Evolutionary conservation across 2,797 vertebrate genomes (phyloP).

Genomic region (Lateolabrax maculatus): DNA sequence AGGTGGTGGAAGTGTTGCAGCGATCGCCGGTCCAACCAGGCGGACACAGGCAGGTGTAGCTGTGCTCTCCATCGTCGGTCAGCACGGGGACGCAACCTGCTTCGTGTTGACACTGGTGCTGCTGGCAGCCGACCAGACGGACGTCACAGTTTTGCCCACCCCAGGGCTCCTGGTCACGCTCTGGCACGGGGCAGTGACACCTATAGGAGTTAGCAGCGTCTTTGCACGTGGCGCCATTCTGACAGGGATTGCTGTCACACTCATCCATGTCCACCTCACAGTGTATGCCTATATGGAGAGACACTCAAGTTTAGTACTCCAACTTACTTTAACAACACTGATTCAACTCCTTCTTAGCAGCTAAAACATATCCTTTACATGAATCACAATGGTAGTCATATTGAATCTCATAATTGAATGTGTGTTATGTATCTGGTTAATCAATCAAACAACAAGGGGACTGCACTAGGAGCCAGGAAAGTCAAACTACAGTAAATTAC

Average conservation of each 20-base stretch:
- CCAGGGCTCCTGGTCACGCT: slow-evolving; percentile 84
- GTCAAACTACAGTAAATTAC: background rate
- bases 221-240: slow-evolving; percentile 90
- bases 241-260: slow-evolving; percentile 91
- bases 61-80: slow-evolving; percentile 72
- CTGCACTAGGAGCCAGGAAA: background rate
- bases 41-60: slow-evolving; percentile 88
- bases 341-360: background rate
- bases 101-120: slow-evolving; percentile 87
- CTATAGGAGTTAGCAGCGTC: slow-evolving; percentile 88
- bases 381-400: background rate
- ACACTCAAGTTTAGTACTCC: background rate
- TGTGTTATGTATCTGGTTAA: background rate
- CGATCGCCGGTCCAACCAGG: slow-evolving; percentile 88
- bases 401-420: background rate
- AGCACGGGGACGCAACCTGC: slow-evolving; percentile 89
- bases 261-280: slow-evolving; percentile 93
- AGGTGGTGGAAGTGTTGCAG: slow-evolving; percentile 92
- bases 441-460: background rate
- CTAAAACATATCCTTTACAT: background rate
- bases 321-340: background rate
- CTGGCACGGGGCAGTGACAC: slow-evolving; percentile 86
- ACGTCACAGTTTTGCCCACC: slow-evolving; percentile 92
- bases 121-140: slow-evolving; percentile 87
- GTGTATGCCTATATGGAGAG: slow-evolving; percentile 84